Percentiles rank a stretch among this genome's conserved stretches.
phyloP scores from a whole-genome alignment of 2,113 vertebrate genomes.

The Oreocharis arfaki region DNA sequence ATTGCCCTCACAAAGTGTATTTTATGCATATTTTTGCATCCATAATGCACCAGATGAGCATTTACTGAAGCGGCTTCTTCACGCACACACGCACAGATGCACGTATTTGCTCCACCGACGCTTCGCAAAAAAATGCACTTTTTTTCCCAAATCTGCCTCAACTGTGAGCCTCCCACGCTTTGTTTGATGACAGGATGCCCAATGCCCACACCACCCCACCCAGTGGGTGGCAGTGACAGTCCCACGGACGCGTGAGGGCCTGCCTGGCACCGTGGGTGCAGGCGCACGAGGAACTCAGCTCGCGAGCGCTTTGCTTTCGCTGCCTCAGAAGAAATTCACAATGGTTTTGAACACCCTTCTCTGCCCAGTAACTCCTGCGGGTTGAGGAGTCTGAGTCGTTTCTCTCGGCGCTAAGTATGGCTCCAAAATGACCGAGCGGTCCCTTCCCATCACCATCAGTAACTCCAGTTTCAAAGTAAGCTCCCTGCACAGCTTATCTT shows the following conservation, averaged over 20 bases:
- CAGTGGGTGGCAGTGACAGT: rapidly evolving
- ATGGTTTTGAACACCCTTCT: neutral
- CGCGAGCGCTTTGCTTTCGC: neutral
- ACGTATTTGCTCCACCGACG: neutral
- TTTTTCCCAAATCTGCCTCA: neutral
- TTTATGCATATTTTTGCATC: neutral
- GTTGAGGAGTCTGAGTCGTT: neutral
- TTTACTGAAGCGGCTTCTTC: neutral
- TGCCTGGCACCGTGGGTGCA: rapidly evolving
- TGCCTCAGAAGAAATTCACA: neutral
- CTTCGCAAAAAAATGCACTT: neutral
- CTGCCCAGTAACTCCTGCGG: neutral
- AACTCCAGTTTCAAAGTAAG: neutral
- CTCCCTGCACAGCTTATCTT: neutral
- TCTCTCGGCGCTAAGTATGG: neutral
- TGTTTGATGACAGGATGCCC: neutral
- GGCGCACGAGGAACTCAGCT: neutral
- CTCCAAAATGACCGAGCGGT: neutral
- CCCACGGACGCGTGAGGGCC: neutral
- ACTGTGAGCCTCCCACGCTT: neutral
- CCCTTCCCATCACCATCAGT: rapidly evolving
- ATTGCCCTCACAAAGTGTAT: neutral
- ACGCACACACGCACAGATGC: neutral
- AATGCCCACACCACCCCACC: neutral
- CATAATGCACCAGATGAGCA: neutral